Percentiles rank a stretch among this genome's conserved stretches.
Evolutionary conservation across 2,797 vertebrate species (phyloP).

Genomic region (Squalus acanthias): DNA sequence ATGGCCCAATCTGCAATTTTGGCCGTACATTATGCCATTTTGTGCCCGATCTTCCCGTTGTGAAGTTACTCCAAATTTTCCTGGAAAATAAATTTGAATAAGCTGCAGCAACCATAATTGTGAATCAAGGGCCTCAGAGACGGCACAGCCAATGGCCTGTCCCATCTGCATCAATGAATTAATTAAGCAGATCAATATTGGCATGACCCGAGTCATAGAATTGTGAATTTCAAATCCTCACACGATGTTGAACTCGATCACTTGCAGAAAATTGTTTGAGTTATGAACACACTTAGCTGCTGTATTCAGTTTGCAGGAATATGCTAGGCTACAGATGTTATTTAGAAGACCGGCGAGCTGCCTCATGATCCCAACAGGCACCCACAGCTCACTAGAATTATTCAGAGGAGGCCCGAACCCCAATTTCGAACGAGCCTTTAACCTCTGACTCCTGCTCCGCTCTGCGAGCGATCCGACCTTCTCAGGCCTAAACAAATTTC

Average conservation of each 20-base stretch:
- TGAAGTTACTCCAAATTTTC: too few relatives aligned
- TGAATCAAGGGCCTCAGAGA: too few relatives aligned
- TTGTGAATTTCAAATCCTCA: neutral
- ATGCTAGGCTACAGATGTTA: neutral
- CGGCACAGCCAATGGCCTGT: neutral
- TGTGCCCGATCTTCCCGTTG: neutral
- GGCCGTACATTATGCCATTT: neutral
- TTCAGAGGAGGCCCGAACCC: neutral
- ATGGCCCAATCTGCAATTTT: neutral
- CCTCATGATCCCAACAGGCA: neutral
- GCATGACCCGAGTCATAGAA: neutral
- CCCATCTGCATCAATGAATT: neutral
- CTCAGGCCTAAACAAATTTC: neutral
- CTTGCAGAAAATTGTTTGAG: neutral
- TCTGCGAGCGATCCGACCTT: neutral
- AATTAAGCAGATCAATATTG: neutral
- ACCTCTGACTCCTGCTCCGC: neutral
- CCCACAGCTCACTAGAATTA: neutral
- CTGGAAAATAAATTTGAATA: too few relatives aligned
- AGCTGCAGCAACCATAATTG: too few relatives aligned
- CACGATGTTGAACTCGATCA: neutral
- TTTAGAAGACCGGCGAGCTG: neutral
- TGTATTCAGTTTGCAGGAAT: neutral
- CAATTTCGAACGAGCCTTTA: neutral
- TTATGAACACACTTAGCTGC: neutral